phyloP scores from a whole-genome alignment of 1,140 invertebrate species.

The Aphaenogaster ashmeadi region DNA sequence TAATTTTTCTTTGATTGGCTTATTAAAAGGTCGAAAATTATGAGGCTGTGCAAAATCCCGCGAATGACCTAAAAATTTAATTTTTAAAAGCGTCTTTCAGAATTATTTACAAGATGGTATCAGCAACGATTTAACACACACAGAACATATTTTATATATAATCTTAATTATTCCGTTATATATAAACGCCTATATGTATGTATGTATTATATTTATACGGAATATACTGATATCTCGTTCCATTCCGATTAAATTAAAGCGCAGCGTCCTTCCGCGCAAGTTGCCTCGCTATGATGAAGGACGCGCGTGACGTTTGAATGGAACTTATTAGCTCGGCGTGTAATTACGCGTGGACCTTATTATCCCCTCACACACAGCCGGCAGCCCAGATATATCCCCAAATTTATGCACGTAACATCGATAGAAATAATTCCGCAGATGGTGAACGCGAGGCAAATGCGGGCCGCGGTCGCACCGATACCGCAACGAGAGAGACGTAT shows the following conservation, averaged over 20 bases:
- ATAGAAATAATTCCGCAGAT: conserved; percentile 47
- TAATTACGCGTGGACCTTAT: conserved; percentile 36
- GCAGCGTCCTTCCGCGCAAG: conserved; percentile 4
- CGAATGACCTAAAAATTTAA: neutral
- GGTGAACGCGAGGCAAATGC: neutral
- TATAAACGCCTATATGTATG: neutral
- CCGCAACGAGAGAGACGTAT: conserved; percentile 38
- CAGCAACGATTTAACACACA: neutral
- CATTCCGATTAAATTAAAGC: conserved; percentile 17
- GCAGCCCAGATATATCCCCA: neutral
- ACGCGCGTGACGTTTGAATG: conserved; percentile 36
- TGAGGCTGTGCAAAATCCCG: neutral
- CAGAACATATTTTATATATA: neutral
- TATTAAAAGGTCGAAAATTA: neutral
- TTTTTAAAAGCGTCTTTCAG: neutral
- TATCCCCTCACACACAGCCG: conserved; percentile 10
- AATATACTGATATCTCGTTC: conserved; percentile 2
- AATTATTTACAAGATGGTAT: conserved; percentile 2
- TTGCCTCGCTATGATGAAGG: conserved; percentile 15
- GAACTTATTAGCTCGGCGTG: conserved; percentile 27
- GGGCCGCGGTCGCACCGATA: neutral
- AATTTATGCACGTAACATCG: conserved; percentile 41
- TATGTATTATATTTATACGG: neutral
- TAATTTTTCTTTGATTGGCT: neutral
- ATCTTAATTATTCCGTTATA: conserved; percentile 26